Evolutionary conservation across 2,888 invertebrate species (phyloP).

Genomic region (Drosophila multiciliata): DNA sequence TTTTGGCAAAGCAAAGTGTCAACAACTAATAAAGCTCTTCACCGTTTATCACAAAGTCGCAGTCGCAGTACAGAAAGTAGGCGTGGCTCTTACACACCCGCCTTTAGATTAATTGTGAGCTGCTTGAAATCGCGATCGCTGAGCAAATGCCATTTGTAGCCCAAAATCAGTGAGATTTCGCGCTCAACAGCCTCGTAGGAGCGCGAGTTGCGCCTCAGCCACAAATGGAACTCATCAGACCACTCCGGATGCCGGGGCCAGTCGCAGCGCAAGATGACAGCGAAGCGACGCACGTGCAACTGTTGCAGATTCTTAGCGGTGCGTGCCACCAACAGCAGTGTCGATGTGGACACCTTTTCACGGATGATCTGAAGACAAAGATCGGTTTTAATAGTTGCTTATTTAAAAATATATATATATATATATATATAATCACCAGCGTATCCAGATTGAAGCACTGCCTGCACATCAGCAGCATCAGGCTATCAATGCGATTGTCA

Average conservation of each 20-base stretch:
- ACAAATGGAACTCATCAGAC: constrained; percentile 88
- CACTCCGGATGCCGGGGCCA: constrained; percentile 89
- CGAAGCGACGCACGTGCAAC: constrained; percentile 89
- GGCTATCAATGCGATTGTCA: constrained; percentile 89
- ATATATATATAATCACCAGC: constrained; percentile 86
- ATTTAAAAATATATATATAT: no score
- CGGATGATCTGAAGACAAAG: constrained; percentile 87
- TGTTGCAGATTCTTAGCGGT: constrained; percentile 88
- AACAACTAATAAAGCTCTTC: constrained; percentile 67
- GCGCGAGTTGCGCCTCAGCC: constrained; percentile 88
- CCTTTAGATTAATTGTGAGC: constrained; percentile 78
- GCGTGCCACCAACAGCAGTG: constrained; percentile 89
- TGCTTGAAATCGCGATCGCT: constrained; percentile 88
- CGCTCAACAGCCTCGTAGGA: constrained; percentile 88
- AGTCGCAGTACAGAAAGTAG: neutral
- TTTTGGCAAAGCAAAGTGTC: constrained; percentile 36
- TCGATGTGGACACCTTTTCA: constrained; percentile 91
- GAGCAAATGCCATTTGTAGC: constrained; percentile 89
- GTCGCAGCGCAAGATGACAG: constrained; percentile 89
- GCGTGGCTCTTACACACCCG: constrained; percentile 42
- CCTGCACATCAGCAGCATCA: constrained; percentile 88
- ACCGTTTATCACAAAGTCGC: constrained; percentile 68
- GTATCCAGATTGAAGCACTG: constrained; percentile 89
- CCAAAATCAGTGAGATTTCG: constrained; percentile 89
- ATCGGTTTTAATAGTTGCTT: neutral